Conservation (phyloP, 2,888 invertebrate species). For the Diarsia brunnea region DNA sequence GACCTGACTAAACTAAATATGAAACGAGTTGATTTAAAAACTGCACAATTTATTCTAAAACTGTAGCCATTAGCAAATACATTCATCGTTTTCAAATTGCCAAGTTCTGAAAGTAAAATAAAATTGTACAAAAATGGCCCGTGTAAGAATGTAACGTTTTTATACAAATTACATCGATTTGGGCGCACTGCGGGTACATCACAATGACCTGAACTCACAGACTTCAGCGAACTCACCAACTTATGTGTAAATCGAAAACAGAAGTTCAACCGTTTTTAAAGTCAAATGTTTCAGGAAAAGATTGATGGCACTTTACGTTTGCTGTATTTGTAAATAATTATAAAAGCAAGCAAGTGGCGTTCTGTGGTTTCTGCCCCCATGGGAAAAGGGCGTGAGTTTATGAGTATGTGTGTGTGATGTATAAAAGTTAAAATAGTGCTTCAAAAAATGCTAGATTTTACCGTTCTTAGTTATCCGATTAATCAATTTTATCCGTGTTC, state of each 20-base stretch:
- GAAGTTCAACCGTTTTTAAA: conserved; percentile 43
- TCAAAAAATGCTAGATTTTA: not conserved
- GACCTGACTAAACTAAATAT: not conserved
- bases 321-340: not conserved
- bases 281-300: not conserved
- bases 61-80: not conserved
- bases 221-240: conserved; percentile 59
- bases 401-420: too few species aligned
- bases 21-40: not conserved
- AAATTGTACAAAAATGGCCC: conserved; percentile 48
- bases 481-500: not conserved
- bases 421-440: not conserved
- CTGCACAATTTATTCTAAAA: not conserved
- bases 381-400: too few species aligned
- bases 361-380: too few species aligned
- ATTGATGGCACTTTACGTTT: not conserved
- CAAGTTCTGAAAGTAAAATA: conserved; percentile 32
- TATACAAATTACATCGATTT: conserved; percentile 69
- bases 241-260: conserved; percentile 42
- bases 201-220: conserved; percentile 66
- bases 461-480: not conserved
- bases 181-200: conserved; percentile 69
- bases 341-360: too few species aligned
- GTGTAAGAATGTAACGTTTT: conserved; percentile 59
- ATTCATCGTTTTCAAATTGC: conserved; percentile 12